Evolutionary conservation across 2,113 vertebrate genomes (phyloP).

Genomic region (Bubo blakistoni): DNA sequence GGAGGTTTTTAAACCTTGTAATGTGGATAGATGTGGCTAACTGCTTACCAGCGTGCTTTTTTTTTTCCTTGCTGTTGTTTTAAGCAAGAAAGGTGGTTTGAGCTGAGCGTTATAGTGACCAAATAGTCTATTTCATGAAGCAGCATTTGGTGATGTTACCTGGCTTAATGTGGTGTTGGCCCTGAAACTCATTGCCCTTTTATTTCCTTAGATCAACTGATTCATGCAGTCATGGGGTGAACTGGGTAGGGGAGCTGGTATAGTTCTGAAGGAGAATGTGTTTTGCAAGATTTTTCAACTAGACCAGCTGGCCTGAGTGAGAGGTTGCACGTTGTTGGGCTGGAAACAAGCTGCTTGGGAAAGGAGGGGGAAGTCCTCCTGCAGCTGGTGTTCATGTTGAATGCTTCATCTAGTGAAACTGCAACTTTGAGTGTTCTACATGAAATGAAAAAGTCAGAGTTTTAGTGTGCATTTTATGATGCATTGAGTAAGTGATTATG

Average conservation of each 20-base stretch:
- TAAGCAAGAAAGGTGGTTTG: background rate
- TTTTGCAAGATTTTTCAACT: background rate
- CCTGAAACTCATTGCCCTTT: background rate
- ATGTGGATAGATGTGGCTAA: background rate
- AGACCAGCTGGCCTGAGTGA: background rate
- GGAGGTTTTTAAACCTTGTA: background rate
- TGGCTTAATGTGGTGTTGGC: background rate
- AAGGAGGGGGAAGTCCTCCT: background rate
- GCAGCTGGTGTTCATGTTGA: background rate
- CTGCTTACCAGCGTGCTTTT: fast-evolving
- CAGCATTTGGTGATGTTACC: background rate
- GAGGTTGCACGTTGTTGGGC: background rate
- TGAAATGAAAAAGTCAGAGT: background rate
- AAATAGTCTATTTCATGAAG: background rate
- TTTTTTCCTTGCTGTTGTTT: background rate
- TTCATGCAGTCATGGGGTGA: background rate
- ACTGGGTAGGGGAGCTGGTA: background rate
- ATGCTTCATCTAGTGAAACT: background rate
- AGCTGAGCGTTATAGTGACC: background rate
- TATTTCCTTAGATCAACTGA: background rate
- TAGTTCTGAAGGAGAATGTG: background rate
- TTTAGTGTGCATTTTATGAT: background rate
- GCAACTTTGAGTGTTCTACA: background rate
- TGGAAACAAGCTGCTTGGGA: background rate
- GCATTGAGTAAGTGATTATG: background rate